Evolutionary conservation across 2,113 vertebrate species (phyloP).

Genomic region (Sebastes schlegelii): DNA sequence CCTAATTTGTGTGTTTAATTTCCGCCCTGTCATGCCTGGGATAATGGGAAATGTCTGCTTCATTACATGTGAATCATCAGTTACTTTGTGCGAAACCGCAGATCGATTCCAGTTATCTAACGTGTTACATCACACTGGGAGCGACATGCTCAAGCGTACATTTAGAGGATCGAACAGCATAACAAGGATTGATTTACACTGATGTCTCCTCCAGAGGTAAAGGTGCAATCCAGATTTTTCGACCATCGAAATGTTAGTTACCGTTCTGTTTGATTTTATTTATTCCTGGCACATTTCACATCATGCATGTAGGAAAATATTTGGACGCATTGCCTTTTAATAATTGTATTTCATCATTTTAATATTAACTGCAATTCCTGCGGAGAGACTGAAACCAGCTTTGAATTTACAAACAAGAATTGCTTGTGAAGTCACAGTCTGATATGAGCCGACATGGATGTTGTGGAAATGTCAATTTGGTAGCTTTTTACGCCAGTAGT

Average conservation of each 20-base stretch:
- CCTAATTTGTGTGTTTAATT: slow-evolving; percentile 55
- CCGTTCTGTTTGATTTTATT: background rate
- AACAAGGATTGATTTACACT: slow-evolving; percentile 9
- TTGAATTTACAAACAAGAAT: background rate
- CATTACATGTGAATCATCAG: slow-evolving; percentile 53
- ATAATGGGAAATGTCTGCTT: slow-evolving; percentile 47
- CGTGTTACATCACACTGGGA: slow-evolving; percentile 37
- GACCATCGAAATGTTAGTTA: background rate
- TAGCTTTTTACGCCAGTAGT: background rate
- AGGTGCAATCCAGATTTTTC: background rate
- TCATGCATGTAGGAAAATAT: background rate
- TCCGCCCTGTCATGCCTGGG: slow-evolving; percentile 26
- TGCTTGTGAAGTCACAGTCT: background rate
- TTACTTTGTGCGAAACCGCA: slow-evolving; percentile 36
- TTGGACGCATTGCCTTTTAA: background rate
- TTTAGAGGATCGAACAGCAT: slow-evolving; percentile 24
- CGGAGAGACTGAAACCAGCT: background rate
- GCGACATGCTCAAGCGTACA: background rate
- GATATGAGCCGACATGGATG: slow-evolving; percentile 11
- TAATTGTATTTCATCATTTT: background rate
- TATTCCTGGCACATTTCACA: background rate
- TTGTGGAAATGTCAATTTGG: background rate
- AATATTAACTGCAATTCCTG: background rate
- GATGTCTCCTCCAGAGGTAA: slow-evolving; percentile 8
- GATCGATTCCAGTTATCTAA: slow-evolving; percentile 55